Evolutionary conservation across 1,140 invertebrate species (phyloP).

Genomic region (Leptestheria dahalacensis): DNA sequence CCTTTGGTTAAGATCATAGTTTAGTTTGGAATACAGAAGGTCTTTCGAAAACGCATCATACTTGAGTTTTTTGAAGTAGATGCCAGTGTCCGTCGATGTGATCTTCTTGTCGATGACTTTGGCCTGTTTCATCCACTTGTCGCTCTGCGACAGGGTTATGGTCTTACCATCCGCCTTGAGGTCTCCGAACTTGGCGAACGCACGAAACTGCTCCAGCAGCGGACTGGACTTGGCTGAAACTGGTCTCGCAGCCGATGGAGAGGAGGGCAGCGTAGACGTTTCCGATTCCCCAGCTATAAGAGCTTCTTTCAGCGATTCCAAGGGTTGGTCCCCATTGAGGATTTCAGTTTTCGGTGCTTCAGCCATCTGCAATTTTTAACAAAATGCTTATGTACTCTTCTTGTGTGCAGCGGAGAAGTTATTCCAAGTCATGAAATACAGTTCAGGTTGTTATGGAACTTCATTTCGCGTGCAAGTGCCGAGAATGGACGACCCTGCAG

Average conservation of each 20-base stretch:
- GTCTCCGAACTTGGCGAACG: conserved; percentile 77
- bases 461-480: too few relatives aligned
- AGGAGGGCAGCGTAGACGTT: not conserved
- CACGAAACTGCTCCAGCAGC: conserved; percentile 37
- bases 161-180: conserved; percentile 67
- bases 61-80: conserved; percentile 78
- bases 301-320: conserved; percentile 13
- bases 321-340: conserved; percentile 9
- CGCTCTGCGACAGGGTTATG: conserved; percentile 72
- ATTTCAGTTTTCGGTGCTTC: not conserved
- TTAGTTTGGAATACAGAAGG: not conserved
- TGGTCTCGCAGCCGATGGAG: conserved; percentile 5
- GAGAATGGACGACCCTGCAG: too few relatives aligned
- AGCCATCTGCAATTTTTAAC: too few relatives aligned
- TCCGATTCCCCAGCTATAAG: not conserved
- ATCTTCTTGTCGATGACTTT: conserved; percentile 83
- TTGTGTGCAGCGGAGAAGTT: too few relatives aligned
- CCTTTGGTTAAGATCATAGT: conserved; percentile 24
- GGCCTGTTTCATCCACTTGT: conserved; percentile 92
- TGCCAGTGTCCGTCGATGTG: conserved; percentile 75
- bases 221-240: conserved; percentile 19
- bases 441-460: too few relatives aligned
- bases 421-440: too few relatives aligned
- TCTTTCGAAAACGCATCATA: conserved; percentile 25
- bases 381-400: too few relatives aligned